Conservation (phyloP, 2,888 invertebrate species). For the Papilio elwesi region DNA sequence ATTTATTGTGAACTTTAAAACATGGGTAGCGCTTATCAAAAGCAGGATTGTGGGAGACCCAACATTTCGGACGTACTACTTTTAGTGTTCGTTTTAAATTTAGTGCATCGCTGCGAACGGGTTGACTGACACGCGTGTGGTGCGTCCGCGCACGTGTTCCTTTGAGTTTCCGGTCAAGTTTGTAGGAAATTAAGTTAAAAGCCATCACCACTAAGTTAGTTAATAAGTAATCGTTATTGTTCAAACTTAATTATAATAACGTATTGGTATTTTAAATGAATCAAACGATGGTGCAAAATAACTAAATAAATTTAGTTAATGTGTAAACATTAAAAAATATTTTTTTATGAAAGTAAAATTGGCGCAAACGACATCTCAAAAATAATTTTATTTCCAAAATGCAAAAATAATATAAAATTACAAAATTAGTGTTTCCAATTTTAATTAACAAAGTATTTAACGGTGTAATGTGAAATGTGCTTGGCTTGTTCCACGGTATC, state of each 20-base stretch:
- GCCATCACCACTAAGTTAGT: neutral
- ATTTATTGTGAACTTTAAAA: slow-evolving; percentile 22
- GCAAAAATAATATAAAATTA: neutral
- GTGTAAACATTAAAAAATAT: neutral
- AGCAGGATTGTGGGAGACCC: slow-evolving; percentile 36
- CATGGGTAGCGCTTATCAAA: slow-evolving; percentile 14
- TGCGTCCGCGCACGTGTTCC: slow-evolving; percentile 51
- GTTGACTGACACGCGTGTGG: slow-evolving; percentile 60
- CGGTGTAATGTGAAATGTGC: neutral
- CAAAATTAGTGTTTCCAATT: neutral
- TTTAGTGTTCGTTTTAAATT: slow-evolving; percentile 57
- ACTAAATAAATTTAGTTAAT: neutral
- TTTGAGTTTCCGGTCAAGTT: slow-evolving; percentile 33
- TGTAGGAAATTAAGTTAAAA: slow-evolving; percentile 43
- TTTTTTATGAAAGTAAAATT: neutral
- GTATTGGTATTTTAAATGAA: neutral
- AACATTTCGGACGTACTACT: slow-evolving; percentile 43
- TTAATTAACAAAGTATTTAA: neutral
- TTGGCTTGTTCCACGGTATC: slow-evolving; percentile 16
- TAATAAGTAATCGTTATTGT: neutral
- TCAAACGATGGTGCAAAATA: neutral
- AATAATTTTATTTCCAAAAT: neutral
- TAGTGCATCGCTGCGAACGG: slow-evolving; percentile 67
- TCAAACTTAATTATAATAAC: too few species aligned
- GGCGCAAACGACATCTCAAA: neutral